Evolutionary conservation across 2,797 vertebrate genomes (phyloP).

Genomic region (Pantherophis alleghaniensis): DNA sequence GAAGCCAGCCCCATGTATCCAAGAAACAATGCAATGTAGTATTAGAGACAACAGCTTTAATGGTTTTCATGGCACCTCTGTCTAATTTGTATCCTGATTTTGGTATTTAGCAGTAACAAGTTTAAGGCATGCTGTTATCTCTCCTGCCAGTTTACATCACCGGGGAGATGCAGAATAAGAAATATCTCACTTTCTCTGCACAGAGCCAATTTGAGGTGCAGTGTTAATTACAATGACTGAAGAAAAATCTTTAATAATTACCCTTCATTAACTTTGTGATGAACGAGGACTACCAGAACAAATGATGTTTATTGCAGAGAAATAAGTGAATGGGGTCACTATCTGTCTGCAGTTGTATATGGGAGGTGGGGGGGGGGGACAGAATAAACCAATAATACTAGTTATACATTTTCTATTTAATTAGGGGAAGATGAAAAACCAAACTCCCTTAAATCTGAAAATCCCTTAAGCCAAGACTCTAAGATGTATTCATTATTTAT

Average conservation of each 20-base stretch:
- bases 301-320: not conserved
- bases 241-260: conserved; percentile 45
- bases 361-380: not conserved
- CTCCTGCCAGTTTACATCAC: conserved; percentile 21
- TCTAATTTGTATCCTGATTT: conserved; percentile 42
- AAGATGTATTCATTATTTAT: conserved; percentile 36
- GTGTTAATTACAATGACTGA: conserved; percentile 36
- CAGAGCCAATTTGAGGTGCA: conserved; percentile 24
- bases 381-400: not conserved
- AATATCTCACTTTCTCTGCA: conserved; percentile 40
- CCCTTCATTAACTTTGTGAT: conserved; percentile 41
- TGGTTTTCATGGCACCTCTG: not conserved
- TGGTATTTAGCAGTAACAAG: conserved; percentile 22
- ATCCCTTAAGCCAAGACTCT: conserved; percentile 14
- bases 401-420: conserved; percentile 24
- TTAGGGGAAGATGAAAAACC: conserved; percentile 29
- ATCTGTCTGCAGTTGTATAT: not conserved
- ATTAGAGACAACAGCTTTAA: conserved; percentile 38
- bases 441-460: conserved; percentile 42
- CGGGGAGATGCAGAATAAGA: conserved; percentile 3
- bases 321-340: not conserved
- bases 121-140: conserved; percentile 35
- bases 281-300: conserved; percentile 44
- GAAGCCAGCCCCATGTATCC: not conserved
- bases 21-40: conserved; percentile 18